These are phyloP conservation scores for Geopemphigus sp. DNA, from an alignment of 1,140 invertebrate species.

Conservation along the genomic window DNA sequence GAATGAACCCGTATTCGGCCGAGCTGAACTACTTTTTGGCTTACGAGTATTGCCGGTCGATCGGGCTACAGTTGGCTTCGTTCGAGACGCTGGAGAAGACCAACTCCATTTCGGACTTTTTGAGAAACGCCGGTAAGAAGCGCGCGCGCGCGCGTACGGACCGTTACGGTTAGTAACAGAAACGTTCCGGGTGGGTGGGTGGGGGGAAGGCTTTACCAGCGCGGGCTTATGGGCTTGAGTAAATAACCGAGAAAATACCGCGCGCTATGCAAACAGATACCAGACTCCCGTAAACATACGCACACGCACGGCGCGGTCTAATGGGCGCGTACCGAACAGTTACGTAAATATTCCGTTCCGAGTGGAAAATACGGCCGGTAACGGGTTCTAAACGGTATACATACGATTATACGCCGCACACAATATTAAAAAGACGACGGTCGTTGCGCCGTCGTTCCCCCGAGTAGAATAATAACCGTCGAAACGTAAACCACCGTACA, in stretches of 20 bases:
- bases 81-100: conserved; percentile 84
- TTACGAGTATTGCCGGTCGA: conserved; percentile 82
- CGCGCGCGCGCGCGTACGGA: no score
- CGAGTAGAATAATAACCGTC: no score
- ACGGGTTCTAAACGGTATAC: no score
- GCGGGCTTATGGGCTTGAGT: background rate
- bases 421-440: no score
- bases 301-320: no score
- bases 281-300: background rate
- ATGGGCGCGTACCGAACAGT: no score
- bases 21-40: conserved; percentile 83
- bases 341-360: no score
- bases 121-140: conserved; percentile 71
- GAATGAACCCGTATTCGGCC: conserved; percentile 83
- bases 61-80: conserved; percentile 78
- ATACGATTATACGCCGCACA: no score
- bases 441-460: no score
- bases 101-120: conserved; percentile 75
- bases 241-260: background rate
- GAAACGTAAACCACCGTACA: no score
- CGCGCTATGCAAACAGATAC: background rate
- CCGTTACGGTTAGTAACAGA: background rate
- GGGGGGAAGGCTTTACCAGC: background rate
- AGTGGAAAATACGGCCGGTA: no score
- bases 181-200: background rate